These are phyloP conservation scores for Conus betulinus DNA, from an alignment of 1,140 invertebrate species.

Conservation along the genomic window DNA sequence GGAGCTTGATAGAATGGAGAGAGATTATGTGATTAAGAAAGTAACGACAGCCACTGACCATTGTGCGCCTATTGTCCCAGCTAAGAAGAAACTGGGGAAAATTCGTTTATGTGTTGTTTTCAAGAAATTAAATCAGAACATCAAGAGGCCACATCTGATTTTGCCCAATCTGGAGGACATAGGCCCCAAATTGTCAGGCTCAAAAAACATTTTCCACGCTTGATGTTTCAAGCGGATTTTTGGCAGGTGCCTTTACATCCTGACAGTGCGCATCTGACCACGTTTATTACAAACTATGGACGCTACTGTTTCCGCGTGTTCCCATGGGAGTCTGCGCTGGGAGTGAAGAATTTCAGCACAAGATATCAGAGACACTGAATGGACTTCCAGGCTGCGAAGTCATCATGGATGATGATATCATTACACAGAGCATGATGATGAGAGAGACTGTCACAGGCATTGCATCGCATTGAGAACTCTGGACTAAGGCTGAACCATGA, in stretches of 20 bases:
- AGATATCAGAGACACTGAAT: slow-evolving; percentile 41
- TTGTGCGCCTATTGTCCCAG: slow-evolving; percentile 56
- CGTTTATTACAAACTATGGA: slow-evolving; percentile 71
- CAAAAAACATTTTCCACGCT: slow-evolving; percentile 56
- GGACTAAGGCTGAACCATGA: slow-evolving; percentile 65
- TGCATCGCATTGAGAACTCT: slow-evolving; percentile 50
- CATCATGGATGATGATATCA: slow-evolving; percentile 42
- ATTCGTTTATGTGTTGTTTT: slow-evolving; percentile 63
- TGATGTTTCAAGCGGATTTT: slow-evolving; percentile 41
- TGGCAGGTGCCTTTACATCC: slow-evolving; percentile 39
- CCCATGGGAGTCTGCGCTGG: slow-evolving; percentile 72
- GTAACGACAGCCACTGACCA: slow-evolving; percentile 55
- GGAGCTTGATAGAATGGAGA: slow-evolving; percentile 63
- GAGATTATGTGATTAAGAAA: slow-evolving; percentile 51
- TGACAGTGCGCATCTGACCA: slow-evolving; percentile 39
- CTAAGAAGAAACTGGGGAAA: slow-evolving; percentile 43
- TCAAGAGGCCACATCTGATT: slow-evolving; percentile 5
- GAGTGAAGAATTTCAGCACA: slow-evolving; percentile 47
- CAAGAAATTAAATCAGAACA: slow-evolving; percentile 35
- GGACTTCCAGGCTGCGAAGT: not conserved
- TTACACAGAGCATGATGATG: slow-evolving; percentile 56
- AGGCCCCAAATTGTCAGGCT: slow-evolving; percentile 56
- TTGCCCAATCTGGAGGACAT: slow-evolving; percentile 46
- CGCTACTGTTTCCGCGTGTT: slow-evolving; percentile 68
- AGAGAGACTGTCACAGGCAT: slow-evolving; percentile 51